phyloP scores from a whole-genome alignment of 2,113 vertebrate genomes.

The Cyprinus carpio region DNA sequence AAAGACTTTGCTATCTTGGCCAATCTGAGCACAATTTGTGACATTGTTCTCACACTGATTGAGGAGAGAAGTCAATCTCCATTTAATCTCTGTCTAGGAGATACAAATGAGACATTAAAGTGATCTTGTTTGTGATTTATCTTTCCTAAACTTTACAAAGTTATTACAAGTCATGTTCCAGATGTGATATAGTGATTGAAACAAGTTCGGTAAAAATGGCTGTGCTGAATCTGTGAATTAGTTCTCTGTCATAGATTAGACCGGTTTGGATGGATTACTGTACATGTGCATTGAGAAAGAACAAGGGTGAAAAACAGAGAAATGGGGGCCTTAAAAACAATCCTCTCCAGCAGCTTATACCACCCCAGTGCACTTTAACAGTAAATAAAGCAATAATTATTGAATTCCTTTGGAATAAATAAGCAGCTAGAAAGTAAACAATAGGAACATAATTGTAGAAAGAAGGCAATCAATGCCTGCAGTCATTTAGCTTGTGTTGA shows the following conservation, averaged over 20 bases:
- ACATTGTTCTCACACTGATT: slow-evolving; percentile 2
- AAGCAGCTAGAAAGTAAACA: slow-evolving; percentile 99
- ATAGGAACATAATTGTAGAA: slow-evolving; percentile 99
- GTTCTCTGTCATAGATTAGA: neutral
- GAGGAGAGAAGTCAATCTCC: slow-evolving; percentile 1
- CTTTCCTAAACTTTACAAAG: neutral
- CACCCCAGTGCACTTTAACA: slow-evolving; percentile 97
- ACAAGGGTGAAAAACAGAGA: slow-evolving; percentile 49
- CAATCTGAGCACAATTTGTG: neutral
- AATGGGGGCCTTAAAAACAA: slow-evolving; percentile 67
- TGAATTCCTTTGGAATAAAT: slow-evolving; percentile 99
- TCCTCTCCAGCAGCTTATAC: slow-evolving; percentile 76
- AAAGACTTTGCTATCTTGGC: slow-evolving; percentile 15
- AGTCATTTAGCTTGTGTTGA: slow-evolving; percentile 99
- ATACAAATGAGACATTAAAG: neutral
- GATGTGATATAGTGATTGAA: neutral
- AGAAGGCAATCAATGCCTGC: slow-evolving; percentile 97
- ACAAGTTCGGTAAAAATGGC: neutral
- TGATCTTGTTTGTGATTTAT: slow-evolving; percentile 13
- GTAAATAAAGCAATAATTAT: slow-evolving; percentile 99
- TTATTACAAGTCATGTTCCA: neutral
- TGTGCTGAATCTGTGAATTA: neutral
- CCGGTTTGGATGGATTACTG: slow-evolving; percentile 63
- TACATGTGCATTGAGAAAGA: slow-evolving; percentile 54
- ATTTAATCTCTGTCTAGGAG: slow-evolving; percentile 8